These are phyloP conservation scores for Hepsetus odoe DNA, from an alignment of 2,113 vertebrate genomes.

Conservation along the genomic window DNA sequence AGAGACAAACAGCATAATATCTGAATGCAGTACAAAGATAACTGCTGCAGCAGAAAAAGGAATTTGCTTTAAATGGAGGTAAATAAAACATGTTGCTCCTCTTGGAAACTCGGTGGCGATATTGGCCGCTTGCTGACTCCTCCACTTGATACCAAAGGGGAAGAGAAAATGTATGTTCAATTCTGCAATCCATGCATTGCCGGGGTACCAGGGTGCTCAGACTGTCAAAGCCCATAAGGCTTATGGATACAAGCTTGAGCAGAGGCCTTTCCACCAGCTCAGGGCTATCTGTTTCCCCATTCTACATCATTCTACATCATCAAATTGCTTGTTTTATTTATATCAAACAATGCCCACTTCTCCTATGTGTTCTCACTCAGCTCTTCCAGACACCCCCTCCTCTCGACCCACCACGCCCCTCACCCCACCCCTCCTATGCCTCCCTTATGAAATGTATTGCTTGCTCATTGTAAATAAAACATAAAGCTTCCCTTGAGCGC, in stretches of 20 bases:
- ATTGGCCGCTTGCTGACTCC: constrained; percentile 62
- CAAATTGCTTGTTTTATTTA: constrained; percentile 60
- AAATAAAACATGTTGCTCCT: constrained; percentile 54
- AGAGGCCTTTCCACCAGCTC: constrained; percentile 32
- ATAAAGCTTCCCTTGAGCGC: constrained; percentile 71
- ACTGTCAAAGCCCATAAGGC: constrained; percentile 59
- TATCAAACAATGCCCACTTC: constrained; percentile 52
- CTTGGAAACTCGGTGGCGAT: constrained; percentile 38
- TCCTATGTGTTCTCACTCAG: constrained; percentile 21
- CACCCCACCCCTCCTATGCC: constrained; percentile 44
- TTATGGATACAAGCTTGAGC: constrained; percentile 71
- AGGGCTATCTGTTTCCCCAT: constrained; percentile 42
- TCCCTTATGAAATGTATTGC: constrained; percentile 76
- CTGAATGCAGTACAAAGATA: constrained; percentile 47
- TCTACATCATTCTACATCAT: constrained; percentile 50
- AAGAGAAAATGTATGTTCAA: constrained; percentile 55
- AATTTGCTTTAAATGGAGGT: constrained; percentile 57
- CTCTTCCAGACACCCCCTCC: constrained; percentile 26
- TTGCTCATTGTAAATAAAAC: constrained; percentile 89
- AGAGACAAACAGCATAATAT: constrained; percentile 46
- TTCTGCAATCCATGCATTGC: constrained; percentile 49
- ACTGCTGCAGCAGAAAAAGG: constrained; percentile 41
- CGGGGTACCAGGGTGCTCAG: constrained; percentile 46
- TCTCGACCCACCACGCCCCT: constrained; percentile 19
- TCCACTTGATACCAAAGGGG: constrained; percentile 49